phyloP scores from a whole-genome alignment of 35 echinoderm and acorn worm genomes.

The Amphiura filiformis region DNA sequence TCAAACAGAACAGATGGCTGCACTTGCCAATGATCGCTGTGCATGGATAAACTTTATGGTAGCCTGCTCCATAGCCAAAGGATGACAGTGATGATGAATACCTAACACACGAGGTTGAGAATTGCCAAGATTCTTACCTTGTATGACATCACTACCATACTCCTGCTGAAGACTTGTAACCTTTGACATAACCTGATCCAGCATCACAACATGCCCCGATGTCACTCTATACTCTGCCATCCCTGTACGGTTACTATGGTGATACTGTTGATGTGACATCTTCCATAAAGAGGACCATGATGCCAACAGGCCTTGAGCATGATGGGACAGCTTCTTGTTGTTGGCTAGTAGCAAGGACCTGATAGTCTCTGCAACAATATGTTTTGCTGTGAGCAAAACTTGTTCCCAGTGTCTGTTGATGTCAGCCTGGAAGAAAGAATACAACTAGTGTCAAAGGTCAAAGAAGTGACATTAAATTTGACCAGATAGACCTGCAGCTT shows the following conservation, averaged over 20 bases:
- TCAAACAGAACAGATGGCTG: no score
- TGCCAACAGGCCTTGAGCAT: not conserved
- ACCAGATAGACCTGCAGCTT: no score
- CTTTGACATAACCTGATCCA: not conserved
- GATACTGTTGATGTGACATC: not conserved
- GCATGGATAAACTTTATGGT: no score
- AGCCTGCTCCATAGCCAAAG: no score
- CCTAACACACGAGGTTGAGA: no score
- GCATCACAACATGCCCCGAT: not conserved
- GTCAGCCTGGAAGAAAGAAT: constrained; percentile 56
- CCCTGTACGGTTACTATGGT: not conserved
- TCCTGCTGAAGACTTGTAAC: not conserved
- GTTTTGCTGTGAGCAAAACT: not conserved
- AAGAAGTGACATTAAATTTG: no score
- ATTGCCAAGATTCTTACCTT: no score
- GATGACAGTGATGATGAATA: no score
- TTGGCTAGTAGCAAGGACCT: not conserved
- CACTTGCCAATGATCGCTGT: no score
- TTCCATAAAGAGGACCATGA: constrained; percentile 4
- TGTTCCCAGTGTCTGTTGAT: constrained; percentile 69
- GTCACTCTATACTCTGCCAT: not conserved
- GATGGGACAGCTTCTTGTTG: not conserved
- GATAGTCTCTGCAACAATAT: not conserved
- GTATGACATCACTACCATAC: not conserved
- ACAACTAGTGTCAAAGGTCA: no score